Evolutionary conservation across 2,113 vertebrate genomes (phyloP).

Genomic region (Otocyon megalotis): DNA sequence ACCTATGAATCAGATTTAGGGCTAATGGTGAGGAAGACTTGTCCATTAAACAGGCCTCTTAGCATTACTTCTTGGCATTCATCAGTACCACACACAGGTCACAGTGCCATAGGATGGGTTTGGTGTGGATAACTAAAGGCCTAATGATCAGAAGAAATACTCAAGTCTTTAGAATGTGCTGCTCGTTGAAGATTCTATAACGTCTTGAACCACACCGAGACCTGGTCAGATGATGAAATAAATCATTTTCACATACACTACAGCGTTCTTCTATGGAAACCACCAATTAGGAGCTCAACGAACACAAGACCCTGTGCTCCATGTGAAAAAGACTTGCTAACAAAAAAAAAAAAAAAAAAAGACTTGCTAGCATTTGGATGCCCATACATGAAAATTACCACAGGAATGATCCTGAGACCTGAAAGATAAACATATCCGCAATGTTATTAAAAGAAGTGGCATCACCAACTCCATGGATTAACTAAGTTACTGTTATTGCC

Average conservation of each 20-base stretch:
- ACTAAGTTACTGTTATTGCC: background rate
- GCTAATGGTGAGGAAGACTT: background rate
- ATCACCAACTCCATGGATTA: background rate
- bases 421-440: background rate
- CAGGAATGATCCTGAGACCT: background rate
- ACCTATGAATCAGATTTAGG: constrained; percentile 2
- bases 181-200: background rate
- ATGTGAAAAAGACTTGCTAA: background rate
- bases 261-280: background rate
- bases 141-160: background rate
- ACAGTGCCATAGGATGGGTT: background rate
- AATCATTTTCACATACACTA: background rate
- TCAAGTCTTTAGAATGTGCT: background rate
- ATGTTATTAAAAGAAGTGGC: background rate
- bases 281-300: background rate
- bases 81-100: background rate
- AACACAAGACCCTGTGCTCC: background rate
- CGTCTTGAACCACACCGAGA: background rate
- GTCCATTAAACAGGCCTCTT: background rate
- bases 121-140: background rate
- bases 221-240: background rate
- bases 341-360: too few relatives aligned
- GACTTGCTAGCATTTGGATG: background rate
- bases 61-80: background rate
- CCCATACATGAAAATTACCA: background rate